Base-by-base conservation (phyloP, 2,888 invertebrate species). In the Ernsta delagoae region DNA sequence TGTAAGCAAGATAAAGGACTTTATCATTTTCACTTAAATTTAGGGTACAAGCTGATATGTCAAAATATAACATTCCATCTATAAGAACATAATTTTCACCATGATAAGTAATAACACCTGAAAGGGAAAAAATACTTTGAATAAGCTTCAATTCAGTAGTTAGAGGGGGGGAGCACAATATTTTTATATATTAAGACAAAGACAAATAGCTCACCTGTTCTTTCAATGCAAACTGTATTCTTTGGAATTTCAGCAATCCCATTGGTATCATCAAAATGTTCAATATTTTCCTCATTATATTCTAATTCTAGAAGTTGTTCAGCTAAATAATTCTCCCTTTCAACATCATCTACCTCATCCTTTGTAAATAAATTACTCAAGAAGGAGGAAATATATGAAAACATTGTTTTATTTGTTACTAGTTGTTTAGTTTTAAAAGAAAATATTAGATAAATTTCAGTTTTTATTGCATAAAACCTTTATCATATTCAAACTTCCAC, bases 401-500 rank as follows among this genome's bases (percentile, higher is more conserved):
- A 74, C 94, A 95, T 59, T 43, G 5, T 41, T 24, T 43, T 43
- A 9, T 4, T 39, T 74, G 4, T 39, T 39, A 39, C 5, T 39
- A 5, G 39, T 39, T 39, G 6, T 39, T 39, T 39, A 5, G 39
- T 39, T 7, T 39, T 39, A 39, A 39, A 39, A 31, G 31, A 2
- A 31, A 31, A 31, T 31, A 31, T 31, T 31, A 31, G 31, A 31
- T 31, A 31, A 31, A 31, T 31, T 31, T 31, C 31, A 31, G 31
- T 3, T 31, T 31, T 31, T 87, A 91, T 79, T 95, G 95, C 31
- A 94, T 94, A 82, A 95, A 94, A 70, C 94, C 95, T 85, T 95
- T 96, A 73, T 97, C 96, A 76, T 95, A 94, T 53, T 96, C 95
- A 89, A 96, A 97, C 86, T 96, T 96, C 97, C 97, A 97, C 80